These are phyloP conservation scores for Macaria notata DNA, from an alignment of 2,888 invertebrate species.

Conservation along the genomic window DNA sequence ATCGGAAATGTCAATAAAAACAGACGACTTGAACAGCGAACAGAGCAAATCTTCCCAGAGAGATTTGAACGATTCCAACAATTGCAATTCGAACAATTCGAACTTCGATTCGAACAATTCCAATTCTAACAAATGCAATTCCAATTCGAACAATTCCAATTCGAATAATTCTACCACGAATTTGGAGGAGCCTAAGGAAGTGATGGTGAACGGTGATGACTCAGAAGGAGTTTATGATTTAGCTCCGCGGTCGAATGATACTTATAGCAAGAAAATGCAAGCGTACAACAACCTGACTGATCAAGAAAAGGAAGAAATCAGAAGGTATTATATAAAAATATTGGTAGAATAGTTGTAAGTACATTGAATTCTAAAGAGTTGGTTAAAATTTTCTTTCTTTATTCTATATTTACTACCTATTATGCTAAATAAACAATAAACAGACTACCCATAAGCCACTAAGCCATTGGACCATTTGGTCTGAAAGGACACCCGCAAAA, in stretches of 20 bases:
- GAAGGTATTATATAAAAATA: too few species aligned
- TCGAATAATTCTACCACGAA: constrained; percentile 21
- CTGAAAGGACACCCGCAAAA: too few species aligned
- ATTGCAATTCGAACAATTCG: constrained; percentile 11
- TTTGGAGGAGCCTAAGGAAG: constrained; percentile 55
- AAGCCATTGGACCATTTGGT: too few species aligned
- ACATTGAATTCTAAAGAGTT: too few species aligned
- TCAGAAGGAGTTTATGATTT: constrained; percentile 71
- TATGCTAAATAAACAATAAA: too few species aligned
- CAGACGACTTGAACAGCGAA: constrained; percentile 69
- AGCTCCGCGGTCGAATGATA: constrained; percentile 68
- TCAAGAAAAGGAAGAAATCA: constrained; percentile 72
- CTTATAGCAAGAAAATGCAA: constrained; percentile 75
- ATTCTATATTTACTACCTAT: too few species aligned
- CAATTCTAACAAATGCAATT: constrained; percentile 11
- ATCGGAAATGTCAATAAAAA: constrained; percentile 68
- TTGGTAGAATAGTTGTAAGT: too few species aligned
- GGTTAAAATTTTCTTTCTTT: too few species aligned
- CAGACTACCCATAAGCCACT: too few species aligned
- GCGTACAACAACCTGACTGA: constrained; percentile 74
- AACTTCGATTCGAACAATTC: constrained; percentile 16
- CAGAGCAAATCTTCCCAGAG: constrained; percentile 46
- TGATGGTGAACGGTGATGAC: constrained; percentile 64
- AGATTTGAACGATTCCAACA: constrained; percentile 44
- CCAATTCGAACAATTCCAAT: constrained; percentile 18